phyloP scores from a whole-genome alignment of 2,888 invertebrate species.

The Conus canariensis region DNA sequence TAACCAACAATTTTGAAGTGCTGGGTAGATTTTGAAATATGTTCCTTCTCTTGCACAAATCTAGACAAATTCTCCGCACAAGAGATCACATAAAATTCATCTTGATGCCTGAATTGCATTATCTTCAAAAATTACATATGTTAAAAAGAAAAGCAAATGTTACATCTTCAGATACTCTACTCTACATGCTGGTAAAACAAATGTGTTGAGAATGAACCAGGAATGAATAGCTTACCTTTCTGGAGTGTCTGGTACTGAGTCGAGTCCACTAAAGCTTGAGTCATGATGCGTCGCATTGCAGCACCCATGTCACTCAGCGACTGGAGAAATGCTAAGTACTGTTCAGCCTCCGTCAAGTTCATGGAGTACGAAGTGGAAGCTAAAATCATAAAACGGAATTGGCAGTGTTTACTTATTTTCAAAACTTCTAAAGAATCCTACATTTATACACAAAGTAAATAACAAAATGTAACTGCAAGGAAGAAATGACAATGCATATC shows the following conservation, averaged over 20 bases:
- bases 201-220: no score
- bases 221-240: neutral
- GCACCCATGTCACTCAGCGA: slow-evolving; percentile 98
- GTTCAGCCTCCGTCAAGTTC: slow-evolving; percentile 91
- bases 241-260: slow-evolving; percentile 39
- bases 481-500: neutral
- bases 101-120: no score
- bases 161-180: no score
- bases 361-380: slow-evolving; percentile 54
- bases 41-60: no score
- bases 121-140: no score
- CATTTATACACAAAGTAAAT: no score
- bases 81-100: no score
- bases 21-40: no score
- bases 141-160: no score
- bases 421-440: neutral
- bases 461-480: neutral
- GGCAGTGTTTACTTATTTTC: neutral
- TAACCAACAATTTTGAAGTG: no score
- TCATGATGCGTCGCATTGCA: slow-evolving; percentile 95
- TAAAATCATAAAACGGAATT: neutral
- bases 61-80: no score
- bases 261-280: slow-evolving; percentile 90
- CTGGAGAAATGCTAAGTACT: slow-evolving; percentile 93
- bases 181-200: no score